phyloP scores from a whole-genome alignment of 2,113 vertebrate genomes.

The Tamias sibiricus region DNA sequence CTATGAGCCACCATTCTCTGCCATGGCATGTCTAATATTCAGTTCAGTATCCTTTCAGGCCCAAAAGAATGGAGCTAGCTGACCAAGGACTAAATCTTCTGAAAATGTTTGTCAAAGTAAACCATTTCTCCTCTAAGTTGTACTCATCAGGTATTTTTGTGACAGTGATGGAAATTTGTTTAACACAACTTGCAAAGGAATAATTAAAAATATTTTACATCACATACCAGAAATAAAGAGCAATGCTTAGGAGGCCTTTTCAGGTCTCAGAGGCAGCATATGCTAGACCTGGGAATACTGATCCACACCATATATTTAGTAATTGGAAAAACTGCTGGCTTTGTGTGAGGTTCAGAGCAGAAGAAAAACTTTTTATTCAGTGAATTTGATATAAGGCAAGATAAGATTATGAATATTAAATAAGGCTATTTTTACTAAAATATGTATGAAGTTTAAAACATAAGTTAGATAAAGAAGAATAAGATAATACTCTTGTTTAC shows the following conservation, averaged over 20 bases:
- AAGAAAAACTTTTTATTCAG: not conserved
- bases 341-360: not conserved
- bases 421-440: not conserved
- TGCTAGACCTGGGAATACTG: not conserved
- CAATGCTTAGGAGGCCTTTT: not conserved
- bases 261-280: not conserved
- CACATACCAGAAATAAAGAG: not conserved
- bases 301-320: rapidly evolving
- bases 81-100: too few species aligned
- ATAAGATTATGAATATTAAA: not conserved
- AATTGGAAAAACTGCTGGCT: not conserved
- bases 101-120: too few species aligned
- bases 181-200: not conserved
- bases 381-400: not conserved
- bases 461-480: not conserved
- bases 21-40: too few species aligned
- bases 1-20: too few species aligned
- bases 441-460: not conserved
- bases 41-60: too few species aligned
- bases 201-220: not conserved
- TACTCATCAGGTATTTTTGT: too few species aligned
- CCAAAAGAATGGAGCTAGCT: too few species aligned
- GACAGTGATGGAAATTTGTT: too few species aligned
- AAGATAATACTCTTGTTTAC: not conserved
- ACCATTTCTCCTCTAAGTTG: too few species aligned